Evolutionary conservation across 2,888 invertebrate genomes (phyloP).

Genomic region (Chymomyza amoena): DNA sequence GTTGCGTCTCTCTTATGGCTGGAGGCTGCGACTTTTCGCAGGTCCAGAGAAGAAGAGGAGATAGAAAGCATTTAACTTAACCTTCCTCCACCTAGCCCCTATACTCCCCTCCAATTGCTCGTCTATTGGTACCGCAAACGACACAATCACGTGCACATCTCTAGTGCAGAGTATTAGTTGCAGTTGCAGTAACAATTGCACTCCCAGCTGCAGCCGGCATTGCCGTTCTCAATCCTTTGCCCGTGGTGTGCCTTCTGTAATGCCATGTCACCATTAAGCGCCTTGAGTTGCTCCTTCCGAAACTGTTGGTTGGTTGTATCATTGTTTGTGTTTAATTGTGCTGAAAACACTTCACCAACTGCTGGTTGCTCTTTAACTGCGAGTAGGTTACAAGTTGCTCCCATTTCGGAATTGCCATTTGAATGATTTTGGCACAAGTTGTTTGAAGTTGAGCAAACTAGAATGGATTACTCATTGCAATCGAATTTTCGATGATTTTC

Average conservation of each 20-base stretch:
- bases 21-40: no score
- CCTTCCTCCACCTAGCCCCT: no score
- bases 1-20: no score
- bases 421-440: not conserved
- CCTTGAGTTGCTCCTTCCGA: not conserved
- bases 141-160: not conserved
- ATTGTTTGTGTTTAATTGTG: constrained; percentile 17
- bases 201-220: constrained; percentile 37
- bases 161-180: constrained; percentile 12
- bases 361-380: not conserved
- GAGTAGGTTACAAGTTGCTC: not conserved
- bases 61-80: no score
- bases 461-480: not conserved
- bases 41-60: no score
- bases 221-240: not conserved
- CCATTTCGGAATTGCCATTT: not conserved
- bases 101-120: no score
- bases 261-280: not conserved
- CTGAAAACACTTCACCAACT: constrained; percentile 9
- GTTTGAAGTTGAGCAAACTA: not conserved
- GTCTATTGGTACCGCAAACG: not conserved
- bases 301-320: not conserved
- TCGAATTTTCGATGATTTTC: not conserved
- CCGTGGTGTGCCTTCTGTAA: not conserved
- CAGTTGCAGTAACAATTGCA: constrained; percentile 40